phyloP scores from a whole-genome alignment of 2,113 vertebrate genomes.

The Psittacula cyanocephala region DNA sequence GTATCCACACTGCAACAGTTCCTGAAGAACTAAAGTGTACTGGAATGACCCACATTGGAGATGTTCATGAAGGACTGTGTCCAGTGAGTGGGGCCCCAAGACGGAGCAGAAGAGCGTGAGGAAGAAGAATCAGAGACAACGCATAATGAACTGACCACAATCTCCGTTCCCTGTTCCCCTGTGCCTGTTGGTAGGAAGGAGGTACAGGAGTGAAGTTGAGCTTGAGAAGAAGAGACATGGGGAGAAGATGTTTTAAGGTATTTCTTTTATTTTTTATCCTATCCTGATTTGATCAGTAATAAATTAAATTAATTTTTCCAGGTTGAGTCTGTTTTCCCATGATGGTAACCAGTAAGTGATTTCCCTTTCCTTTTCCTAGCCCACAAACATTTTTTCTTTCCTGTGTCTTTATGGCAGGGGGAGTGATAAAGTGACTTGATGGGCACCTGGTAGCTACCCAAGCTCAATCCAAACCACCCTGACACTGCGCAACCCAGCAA shows the following conservation, averaged over 20 bases:
- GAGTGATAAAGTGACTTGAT: not conserved
- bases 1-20: not conserved
- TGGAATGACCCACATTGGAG: not conserved
- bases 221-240: not conserved
- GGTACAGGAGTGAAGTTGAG: not conserved
- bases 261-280: not conserved
- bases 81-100: rapidly evolving
- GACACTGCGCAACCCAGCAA: not conserved
- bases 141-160: not conserved
- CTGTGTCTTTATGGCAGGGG: not conserved
- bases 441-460: not conserved
- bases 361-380: not conserved
- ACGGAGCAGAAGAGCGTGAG: not conserved
- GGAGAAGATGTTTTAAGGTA: not conserved
- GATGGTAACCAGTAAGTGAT: not conserved
- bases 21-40: not conserved
- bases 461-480: not conserved
- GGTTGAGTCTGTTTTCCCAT: not conserved
- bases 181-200: rapidly evolving
- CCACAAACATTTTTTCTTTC: not conserved
- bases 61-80: not conserved
- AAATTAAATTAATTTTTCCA: not conserved
- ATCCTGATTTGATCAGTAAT: not conserved
- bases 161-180: not conserved
- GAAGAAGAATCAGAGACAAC: not conserved